Base-by-base conservation (phyloP, 2,797 vertebrate species). In the Aldrovandia affinis region DNA sequence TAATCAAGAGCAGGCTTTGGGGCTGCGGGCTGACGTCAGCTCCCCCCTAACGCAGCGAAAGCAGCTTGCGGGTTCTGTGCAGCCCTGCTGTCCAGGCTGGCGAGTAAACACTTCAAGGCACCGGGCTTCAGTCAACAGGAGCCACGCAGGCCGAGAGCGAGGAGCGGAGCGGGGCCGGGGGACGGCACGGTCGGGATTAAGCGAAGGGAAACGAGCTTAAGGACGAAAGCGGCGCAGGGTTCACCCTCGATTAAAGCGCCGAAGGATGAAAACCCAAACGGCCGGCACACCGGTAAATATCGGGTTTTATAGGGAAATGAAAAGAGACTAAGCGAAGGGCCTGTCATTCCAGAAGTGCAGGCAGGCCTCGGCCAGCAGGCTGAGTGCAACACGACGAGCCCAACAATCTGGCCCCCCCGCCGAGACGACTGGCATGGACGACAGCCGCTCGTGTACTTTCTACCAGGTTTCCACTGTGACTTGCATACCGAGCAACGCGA, bases 1-100 rank as follows among this genome's bases (percentile, higher is more conserved):
- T 84, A 36, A 68, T 47, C 20, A 70, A 70, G 59, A 80, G 78
- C 59, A 50, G 55, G 55, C 59, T 44, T 25, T 28, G 39, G n/a
- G n/a, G 52, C 47, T 42, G 33, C 4, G 39, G 30, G 8, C 39
- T 36, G 82, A 83, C 8, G 44, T 44, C 28, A 52, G 3, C 83
- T 59, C 70, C 78, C 39, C 14, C 50, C n/a, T 68, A 8, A 54
- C 1, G n/a, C 39, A 50, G 59, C 33, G 12, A 52, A 55, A 61
- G 12, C 65, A n/a, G 30, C 30, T 36, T n/a, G 30, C n/a, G 65
- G 30, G 30, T 30, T 14, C 30, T 3, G 65, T 30, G 18, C 15
- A 36, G 28, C 3, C 10, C 65, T 18, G 30, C 25, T 28, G n/a
- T 63, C 25, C 59, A n/a, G 25, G 59, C 65, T 36, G 65, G 33